phyloP scores from a whole-genome alignment of 2,113 vertebrate species.

The Phaetusa simplex region DNA sequence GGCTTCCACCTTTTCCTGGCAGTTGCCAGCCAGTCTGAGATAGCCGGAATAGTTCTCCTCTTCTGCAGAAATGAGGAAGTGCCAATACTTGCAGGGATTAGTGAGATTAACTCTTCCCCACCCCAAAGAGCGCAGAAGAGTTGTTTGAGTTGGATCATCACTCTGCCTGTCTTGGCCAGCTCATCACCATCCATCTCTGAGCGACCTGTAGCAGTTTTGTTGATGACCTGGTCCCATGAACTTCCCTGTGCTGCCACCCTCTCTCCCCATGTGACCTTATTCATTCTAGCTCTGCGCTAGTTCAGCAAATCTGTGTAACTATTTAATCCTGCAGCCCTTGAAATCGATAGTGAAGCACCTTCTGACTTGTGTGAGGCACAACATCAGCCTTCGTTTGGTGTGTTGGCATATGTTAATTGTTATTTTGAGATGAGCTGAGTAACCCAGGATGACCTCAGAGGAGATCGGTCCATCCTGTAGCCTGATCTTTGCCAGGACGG shows the following conservation, averaged over 20 bases:
- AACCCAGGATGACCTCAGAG: neutral
- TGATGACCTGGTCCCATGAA: neutral
- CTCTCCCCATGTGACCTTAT: neutral
- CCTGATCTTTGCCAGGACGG: neutral
- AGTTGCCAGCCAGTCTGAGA: neutral
- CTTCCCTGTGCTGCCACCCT: neutral
- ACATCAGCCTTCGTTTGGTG: neutral
- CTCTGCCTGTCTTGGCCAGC: neutral
- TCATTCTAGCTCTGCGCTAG: neutral
- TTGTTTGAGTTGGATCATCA: neutral
- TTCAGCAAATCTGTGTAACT: neutral
- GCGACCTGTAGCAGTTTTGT: neutral
- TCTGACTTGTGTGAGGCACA: neutral
- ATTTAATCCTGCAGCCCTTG: neutral
- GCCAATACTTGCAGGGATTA: neutral
- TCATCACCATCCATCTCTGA: neutral
- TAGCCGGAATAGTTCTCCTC: neutral
- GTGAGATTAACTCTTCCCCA: neutral
- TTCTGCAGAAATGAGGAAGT: constrained; percentile 48
- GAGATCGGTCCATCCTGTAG: neutral
- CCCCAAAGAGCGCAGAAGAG: neutral
- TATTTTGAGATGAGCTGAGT: neutral
- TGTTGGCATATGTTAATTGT: neutral
- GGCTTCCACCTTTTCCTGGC: constrained; percentile 21
- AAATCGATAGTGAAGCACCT: neutral